phyloP scores from a whole-genome alignment of 2,888 invertebrate genomes.

The Apamea epomidion region DNA sequence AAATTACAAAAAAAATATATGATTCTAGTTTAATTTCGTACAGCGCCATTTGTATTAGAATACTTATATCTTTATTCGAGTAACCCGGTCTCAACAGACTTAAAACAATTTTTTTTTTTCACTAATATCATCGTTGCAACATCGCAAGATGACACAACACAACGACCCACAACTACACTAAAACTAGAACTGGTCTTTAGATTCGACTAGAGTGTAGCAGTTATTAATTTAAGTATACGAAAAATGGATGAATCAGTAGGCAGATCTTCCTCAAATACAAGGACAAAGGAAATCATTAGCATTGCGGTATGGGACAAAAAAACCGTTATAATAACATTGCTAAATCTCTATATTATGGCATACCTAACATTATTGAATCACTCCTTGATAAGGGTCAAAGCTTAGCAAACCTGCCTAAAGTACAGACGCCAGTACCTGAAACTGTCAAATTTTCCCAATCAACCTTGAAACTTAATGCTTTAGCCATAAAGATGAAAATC shows the following conservation, averaged over 20 bases:
- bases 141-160: background rate
- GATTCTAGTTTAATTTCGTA: constrained; percentile 14
- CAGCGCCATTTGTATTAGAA: constrained; percentile 6
- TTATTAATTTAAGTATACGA: background rate
- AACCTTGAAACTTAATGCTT: too few species aligned
- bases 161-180: background rate
- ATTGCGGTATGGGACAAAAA: background rate
- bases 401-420: background rate
- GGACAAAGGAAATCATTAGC: background rate
- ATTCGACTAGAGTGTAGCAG: background rate
- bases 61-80: too few species aligned
- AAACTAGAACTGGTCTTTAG: background rate
- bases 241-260: constrained; percentile 11
- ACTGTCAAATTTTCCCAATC: too few species aligned
- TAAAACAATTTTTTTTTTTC: too few species aligned
- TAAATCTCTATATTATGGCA: background rate
- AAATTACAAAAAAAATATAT: background rate
- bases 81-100: background rate
- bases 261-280: background rate
- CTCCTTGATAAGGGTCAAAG: background rate
- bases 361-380: constrained; percentile 4
- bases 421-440: too few species aligned
- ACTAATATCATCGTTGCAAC: background rate
- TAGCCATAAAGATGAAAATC: too few species aligned
- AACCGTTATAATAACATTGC: background rate